These are phyloP conservation scores for Zootoca vivipara DNA, from an alignment of 2,113 vertebrate genomes.

Conservation along the genomic window DNA sequence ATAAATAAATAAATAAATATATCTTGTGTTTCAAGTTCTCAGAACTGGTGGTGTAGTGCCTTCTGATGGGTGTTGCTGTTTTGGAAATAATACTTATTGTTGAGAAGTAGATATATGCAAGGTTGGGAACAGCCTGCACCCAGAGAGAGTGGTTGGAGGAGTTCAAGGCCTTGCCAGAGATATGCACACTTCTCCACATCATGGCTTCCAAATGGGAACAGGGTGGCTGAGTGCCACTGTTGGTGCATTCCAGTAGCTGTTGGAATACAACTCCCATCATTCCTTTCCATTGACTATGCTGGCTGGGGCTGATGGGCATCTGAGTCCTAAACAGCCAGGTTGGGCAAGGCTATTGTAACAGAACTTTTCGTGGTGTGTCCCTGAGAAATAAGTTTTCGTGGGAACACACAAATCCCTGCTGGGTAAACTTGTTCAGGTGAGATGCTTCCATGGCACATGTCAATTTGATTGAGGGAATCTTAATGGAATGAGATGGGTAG, in stretches of 20 bases:
- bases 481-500: conserved; percentile 4
- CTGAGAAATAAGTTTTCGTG: not conserved
- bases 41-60: not conserved
- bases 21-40: not conserved
- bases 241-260: too few species aligned
- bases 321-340: too few species aligned
- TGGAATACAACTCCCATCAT: too few species aligned
- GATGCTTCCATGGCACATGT: not conserved
- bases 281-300: too few species aligned
- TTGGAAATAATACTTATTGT: not conserved
- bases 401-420: not conserved
- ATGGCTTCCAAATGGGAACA: not conserved
- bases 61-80: not conserved
- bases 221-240: not conserved
- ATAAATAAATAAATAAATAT: not conserved
- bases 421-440: not conserved
- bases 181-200: not conserved
- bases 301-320: too few species aligned
- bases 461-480: not conserved
- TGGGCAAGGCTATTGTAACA: not conserved
- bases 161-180: not conserved
- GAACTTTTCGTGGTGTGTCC: not conserved
- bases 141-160: not conserved
- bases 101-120: not conserved
- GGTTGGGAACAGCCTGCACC: not conserved